Conservation (phyloP, 2,888 invertebrate genomes). For the Amphipoea oculea region DNA sequence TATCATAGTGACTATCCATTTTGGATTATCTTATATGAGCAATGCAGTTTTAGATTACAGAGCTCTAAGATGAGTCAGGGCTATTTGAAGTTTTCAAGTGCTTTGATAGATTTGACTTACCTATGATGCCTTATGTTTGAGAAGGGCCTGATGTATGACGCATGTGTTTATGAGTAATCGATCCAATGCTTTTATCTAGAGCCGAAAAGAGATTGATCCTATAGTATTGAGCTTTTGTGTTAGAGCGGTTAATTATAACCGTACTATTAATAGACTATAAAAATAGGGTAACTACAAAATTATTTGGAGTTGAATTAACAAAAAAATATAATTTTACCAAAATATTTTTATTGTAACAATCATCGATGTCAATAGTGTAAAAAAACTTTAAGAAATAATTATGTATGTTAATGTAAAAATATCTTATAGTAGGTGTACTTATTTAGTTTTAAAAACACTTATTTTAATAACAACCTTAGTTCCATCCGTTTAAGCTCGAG, state of each 20-base stretch:
- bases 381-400: background rate
- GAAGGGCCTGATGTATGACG: background rate
- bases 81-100: conserved; percentile 27
- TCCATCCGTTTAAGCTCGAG: background rate
- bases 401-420: conserved; percentile 22
- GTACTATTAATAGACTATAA: background rate
- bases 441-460: conserved; percentile 10
- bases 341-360: conserved; percentile 41
- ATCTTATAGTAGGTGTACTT: background rate
- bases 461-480: conserved; percentile 11
- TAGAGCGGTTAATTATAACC: background rate
- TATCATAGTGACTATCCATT: conserved; percentile 17
- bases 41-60: conserved; percentile 31
- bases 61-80: conserved; percentile 26
- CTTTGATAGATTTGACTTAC: conserved; percentile 4
- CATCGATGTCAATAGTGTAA: background rate
- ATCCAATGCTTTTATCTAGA: background rate
- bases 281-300: background rate
- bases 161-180: background rate
- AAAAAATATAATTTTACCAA: background rate
- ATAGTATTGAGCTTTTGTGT: background rate
- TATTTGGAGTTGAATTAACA: background rate
- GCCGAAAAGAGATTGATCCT: background rate
- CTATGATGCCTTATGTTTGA: conserved; percentile 4
- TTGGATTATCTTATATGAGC: conserved; percentile 32